Evolutionary conservation across 2,888 invertebrate genomes (phyloP), one percentile per base, ranked within the genome.

Genomic region (Aphodius sticticus): DNA sequence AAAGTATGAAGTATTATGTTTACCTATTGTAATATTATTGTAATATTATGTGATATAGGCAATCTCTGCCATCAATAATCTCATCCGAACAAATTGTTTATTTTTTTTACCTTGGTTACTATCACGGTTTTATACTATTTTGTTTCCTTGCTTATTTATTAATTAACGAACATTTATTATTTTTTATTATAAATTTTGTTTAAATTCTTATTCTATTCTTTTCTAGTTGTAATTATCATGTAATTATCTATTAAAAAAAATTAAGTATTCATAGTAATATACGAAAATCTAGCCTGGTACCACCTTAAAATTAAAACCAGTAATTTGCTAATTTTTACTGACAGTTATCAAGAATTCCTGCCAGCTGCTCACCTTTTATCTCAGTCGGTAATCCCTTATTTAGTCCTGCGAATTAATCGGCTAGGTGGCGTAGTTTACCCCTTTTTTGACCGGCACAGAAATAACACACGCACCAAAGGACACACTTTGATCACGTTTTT

Each of bases 401-500:
- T 53, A 53, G 53, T 53, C 53, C 53, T 3, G 53, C 12, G 53
- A 53, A 9, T 53, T 53, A 53, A 53, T 53, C 53, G 53, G 53
- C 9, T 53, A 53, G 7, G 53, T 12, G 53, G 53, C 9, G 53
- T 53, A 53, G 53, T 53, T 53, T 53, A 53, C 53, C 53, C 53
- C 53, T 53, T 26, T 26, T 26, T 53, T 53, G 53, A 53, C 7
- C 53, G 53, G 53, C 53, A 53, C 53, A 53, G 53, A 53, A 9
- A 83, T 80, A 80, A 82, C 78, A 81, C 85, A 84, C 84, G 81
- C 84, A 84, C 84, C 74, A 74, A 74, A 77, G 26, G 26, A 74
- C 83, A 83, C 83, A 80, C 85, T 86, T 84, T 85, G 84, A 86
- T 82, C 86, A 84, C 86, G 86, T 86, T 86, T 85, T 85, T 85